Evolutionary conservation across 92 coral and sea anemone genomes (phyloP), one percentile per base, ranked within the genome.

Genomic region (Phenganax subtilis): DNA sequence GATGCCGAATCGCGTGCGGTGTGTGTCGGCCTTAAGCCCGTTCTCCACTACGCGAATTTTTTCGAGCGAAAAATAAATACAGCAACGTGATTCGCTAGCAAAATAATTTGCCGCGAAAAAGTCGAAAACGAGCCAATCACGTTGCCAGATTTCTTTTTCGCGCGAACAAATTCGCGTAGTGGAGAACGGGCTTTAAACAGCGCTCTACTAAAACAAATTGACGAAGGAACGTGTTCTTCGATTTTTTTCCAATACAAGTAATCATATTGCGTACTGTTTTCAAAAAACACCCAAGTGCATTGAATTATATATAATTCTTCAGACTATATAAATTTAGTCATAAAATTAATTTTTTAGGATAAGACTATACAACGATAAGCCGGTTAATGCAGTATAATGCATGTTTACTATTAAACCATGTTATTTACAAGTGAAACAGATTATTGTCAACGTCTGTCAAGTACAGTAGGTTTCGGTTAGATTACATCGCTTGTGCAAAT

Each of bases 401-500:
- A 79, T 44, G 4, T 79, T 79, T 79, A 79, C 83, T 79, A 79
- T 73, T 73, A 54, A 68, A 55, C 83, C 83, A 79, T 79, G 83
- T 79, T 79, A 79, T 79, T 63, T 79, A 79, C 83, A 79, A 63
- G 82, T 59, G 63, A 44, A 44, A 16, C 68, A 68, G 56, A 79
- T 65, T n/a, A 51, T 62, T 64, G 83, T 20, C 74, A 51, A 44
- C 10, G 54, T 20, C 57, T 61, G 63, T 76, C 53, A 69, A 25
- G 61, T 76, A 59, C 65, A 12, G 83, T 79, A 63, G 73, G 65
- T 60, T 79, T 51, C 47, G 47, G 17, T 63, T 79, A 15, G 51
- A 64, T 79, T 79, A 79, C 74, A 79, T 63, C 55, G 67, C 69
- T 37, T 31, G 75, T 79, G 63, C 62, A 79, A 79, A 79, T 60